Evolutionary conservation across 2,888 invertebrate genomes (phyloP), one percentile per base, ranked within the genome.

Genomic region (Drosophila mayaguana): DNA sequence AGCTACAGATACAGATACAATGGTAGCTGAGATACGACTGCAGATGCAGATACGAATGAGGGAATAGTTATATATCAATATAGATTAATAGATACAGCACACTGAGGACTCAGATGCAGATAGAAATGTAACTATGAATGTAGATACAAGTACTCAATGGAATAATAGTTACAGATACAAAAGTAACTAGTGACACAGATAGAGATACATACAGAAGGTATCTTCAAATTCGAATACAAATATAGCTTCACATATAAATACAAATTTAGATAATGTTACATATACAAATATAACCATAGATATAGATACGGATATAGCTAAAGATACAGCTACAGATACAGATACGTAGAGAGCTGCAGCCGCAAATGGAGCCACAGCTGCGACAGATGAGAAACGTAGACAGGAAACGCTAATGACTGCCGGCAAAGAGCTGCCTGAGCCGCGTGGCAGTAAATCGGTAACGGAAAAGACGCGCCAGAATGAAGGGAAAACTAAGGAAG

Each of bases 341-440:
- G 50, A 59, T 51, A 48, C 48, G 45, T 9, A 45, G 50, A 22
- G 59, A 63, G 45, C 32, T 38, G 25, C 54, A 65, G 55, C 38
- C n/a, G n/a, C 60, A 67, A 46, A 60, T 53, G 55, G 40, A 63
- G 43, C 56, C 43, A 46, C 63, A 64, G 55, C 61, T 59, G 59
- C 79, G 80, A 83, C 77, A 85, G 80, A 86, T 86, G 89, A 70
- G 75, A 83, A 81, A 76, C 87, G 81, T 79, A 83, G 82, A 88
- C 89, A 89, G 86, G 86, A 88, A 88, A 88, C 83, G 72, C 85
- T 86, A 86, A 86, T 89, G 85, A 86, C 89, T 84, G 70, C 75
- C 64, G 69, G 75, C 80, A 67, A 56, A 68, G 67, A 62, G 48
- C 54, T 54, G 54, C 54, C 4, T 6, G 32, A 16, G 46, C 40